Base-by-base conservation (phyloP, 1,140 invertebrate genomes). In the Megalopta genalis region DNA sequence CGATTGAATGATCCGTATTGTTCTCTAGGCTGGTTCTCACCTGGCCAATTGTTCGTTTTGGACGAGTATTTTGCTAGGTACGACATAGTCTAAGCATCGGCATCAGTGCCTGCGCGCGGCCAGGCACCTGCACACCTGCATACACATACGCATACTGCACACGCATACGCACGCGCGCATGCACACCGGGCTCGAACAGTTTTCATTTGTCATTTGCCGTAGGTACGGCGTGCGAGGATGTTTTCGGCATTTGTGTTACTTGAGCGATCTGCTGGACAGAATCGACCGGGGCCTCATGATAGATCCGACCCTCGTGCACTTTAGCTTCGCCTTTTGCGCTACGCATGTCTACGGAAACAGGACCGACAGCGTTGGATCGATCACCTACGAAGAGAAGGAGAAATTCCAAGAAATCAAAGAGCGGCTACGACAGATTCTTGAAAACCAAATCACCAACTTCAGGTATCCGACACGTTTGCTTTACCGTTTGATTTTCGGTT, bases 401-500 rank as follows among this genome's bases (percentile, higher is more conserved):
- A 98, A 98, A 90, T 99, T 99, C 93, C 97, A 98, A 76, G 98
- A 99, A 91, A 97, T 99, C 77, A 99, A 99, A 92, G 98, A 99
- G 89, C 94, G 98, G 66, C 93, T 99, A 70, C 95, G 97, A 88
- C 95, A 98, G 85, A 93, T 99, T 73, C 93, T 99, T 63, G 99
- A 99, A 93, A 97, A 99, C 93, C 99, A 99, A 95, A 99, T 99
- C 77, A 99, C 99, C 6, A 99, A 99, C 94, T 99, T 99, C 93
- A 96, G 98, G 96, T 97, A 94, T 12, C 12, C 42, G 42, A 46
- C 14, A 46, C 2, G 39, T 16, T 32, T 21, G 1, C 0, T 25
- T 7, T 6, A 10, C 6, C 1, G 2, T 5, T 9, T 8, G 3
- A 23, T 23, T 39, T 0, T 42, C 12, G 9, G 42, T 42, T 32